Evolutionary conservation across 2,113 vertebrate species (phyloP).

Genomic region (Toxotes jaculatrix): DNA sequence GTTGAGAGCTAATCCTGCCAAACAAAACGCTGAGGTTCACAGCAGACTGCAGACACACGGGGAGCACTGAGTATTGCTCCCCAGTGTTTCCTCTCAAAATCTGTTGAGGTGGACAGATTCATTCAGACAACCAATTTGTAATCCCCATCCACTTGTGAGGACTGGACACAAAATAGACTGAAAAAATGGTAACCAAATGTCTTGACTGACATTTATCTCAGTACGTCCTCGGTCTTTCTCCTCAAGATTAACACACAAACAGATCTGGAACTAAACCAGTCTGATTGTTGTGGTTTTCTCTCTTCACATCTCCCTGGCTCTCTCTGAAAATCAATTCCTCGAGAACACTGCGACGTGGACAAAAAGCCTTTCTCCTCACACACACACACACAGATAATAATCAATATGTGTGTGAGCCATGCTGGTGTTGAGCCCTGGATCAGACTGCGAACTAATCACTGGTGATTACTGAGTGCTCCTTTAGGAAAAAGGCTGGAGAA

Average conservation of each 20-base stretch:
- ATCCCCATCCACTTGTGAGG: conserved; percentile 13
- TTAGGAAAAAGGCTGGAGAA: conserved; percentile 23
- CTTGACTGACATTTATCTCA: background rate
- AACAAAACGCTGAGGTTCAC: background rate
- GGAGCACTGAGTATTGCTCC: background rate
- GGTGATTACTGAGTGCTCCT: conserved; percentile 63
- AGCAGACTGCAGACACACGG: background rate
- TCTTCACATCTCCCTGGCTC: conserved; percentile 16
- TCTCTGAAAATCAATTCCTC: conserved; percentile 63
- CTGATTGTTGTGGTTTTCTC: conserved; percentile 24
- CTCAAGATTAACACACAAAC: conserved; percentile 21
- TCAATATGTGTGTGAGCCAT: conserved; percentile 60
- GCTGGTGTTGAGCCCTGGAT: conserved; percentile 61
- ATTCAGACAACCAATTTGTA: conserved; percentile 24
- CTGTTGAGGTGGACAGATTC: background rate
- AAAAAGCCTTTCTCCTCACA: conserved; percentile 30
- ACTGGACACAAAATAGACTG: background rate
- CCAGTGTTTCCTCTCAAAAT: conserved; percentile 16
- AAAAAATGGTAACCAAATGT: conserved; percentile 6
- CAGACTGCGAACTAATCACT: conserved; percentile 68
- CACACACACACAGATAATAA: conserved; percentile 9
- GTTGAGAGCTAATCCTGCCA: conserved; percentile 25
- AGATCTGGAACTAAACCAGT: conserved; percentile 25
- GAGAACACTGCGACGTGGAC: conserved; percentile 40
- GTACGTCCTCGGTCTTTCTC: background rate